Percentiles rank a stretch among this genome's conserved stretches.
phyloP scores from a whole-genome alignment of 2,113 vertebrate species.

The Pionites leucogaster region DNA sequence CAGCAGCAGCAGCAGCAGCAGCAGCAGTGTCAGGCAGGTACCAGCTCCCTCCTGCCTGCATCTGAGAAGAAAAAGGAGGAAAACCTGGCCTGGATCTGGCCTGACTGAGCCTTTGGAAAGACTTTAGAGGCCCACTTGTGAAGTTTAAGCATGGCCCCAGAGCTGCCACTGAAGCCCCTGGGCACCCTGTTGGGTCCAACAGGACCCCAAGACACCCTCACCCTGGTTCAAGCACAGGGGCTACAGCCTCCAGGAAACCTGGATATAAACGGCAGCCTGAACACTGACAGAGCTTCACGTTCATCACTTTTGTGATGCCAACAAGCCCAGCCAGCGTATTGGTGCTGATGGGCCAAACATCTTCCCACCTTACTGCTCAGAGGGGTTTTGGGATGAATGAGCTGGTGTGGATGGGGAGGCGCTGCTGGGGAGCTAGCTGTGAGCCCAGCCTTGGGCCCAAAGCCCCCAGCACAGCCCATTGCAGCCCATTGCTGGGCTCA shows the following conservation, averaged over 20 bases:
- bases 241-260: neutral
- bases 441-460: neutral
- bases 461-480: neutral
- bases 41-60: constrained; percentile 8
- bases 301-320: neutral
- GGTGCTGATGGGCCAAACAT: neutral
- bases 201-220: neutral
- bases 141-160: neutral
- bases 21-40: constrained; percentile 19
- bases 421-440: neutral
- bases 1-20: neutral
- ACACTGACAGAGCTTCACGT: neutral
- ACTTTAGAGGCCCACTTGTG: neutral
- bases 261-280: neutral
- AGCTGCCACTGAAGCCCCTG: neutral
- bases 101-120: neutral
- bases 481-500: neutral
- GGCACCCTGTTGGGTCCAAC: fast-evolving
- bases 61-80: constrained; percentile 11
- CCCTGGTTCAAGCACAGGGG: neutral
- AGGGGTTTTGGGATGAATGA: neutral
- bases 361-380: fast-evolving
- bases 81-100: constrained; percentile 37
- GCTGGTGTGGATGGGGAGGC: neutral
- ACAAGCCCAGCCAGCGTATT: neutral